A percentile compares a stretch with the other conserved stretches of the same genome.
phyloP scores from a whole-genome alignment of 2,888 invertebrate species.

The Trichopria drosophilae region DNA sequence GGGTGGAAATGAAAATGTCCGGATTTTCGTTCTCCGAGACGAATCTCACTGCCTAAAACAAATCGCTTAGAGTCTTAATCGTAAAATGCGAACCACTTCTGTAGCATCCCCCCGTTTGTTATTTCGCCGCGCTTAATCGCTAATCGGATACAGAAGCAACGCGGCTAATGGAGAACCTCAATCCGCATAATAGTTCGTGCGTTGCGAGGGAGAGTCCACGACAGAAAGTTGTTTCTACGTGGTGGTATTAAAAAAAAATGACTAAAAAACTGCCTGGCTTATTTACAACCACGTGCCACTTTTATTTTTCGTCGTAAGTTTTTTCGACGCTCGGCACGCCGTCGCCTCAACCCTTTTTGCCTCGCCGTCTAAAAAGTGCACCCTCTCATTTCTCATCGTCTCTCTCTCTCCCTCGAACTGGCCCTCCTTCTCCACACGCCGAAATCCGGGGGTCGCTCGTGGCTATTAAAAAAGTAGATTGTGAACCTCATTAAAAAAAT shows the following conservation, averaged over 20 bases:
- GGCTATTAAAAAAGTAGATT: slow-evolving; percentile 6
- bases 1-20: too few species aligned
- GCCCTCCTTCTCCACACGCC: neutral
- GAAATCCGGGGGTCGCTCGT: slow-evolving; percentile 1
- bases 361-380: neutral
- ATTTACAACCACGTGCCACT: slow-evolving; percentile 21
- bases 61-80: too few species aligned
- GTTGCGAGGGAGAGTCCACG: too few species aligned
- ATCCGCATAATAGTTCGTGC: too few species aligned
- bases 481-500: slow-evolving; percentile 41
- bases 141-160: too few species aligned
- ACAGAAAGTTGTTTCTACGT: too few species aligned
- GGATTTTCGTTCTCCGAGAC: too few species aligned
- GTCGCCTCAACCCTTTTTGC: slow-evolving; percentile 2
- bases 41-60: too few species aligned
- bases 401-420: slow-evolving; percentile 6
- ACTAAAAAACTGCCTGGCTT: slow-evolving; percentile 7
- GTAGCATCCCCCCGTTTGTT: too few species aligned
- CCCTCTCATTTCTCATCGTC: slow-evolving; percentile 4
- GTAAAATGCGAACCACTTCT: too few species aligned
- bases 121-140: too few species aligned
- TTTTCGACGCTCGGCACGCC: neutral
- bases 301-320: slow-evolving; percentile 5
- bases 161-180: neutral
- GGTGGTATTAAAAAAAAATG: neutral